phyloP scores from a whole-genome alignment of 2,888 invertebrate species.

The Catocala fraxini region DNA sequence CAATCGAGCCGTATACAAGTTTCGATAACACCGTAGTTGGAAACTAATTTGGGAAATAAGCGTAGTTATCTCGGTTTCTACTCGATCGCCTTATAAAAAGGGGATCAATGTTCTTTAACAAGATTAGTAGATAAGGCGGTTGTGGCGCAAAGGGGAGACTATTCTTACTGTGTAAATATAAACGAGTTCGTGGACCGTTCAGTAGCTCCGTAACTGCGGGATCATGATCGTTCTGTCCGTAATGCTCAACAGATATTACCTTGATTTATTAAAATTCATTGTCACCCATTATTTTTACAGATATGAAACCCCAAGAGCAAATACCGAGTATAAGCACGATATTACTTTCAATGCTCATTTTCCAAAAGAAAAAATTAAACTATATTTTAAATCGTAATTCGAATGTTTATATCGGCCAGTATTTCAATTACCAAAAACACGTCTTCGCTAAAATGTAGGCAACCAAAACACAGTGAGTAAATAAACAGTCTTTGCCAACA shows the following conservation, averaged over 20 bases:
- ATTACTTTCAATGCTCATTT: too few species aligned
- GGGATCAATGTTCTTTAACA: slow-evolving; percentile 74
- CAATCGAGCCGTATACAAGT: slow-evolving; percentile 85
- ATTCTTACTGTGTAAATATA: slow-evolving; percentile 46
- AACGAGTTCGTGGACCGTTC: slow-evolving; percentile 37
- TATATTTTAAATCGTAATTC: too few species aligned
- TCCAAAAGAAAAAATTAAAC: too few species aligned
- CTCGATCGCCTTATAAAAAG: slow-evolving; percentile 80
- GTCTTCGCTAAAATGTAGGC: slow-evolving; percentile 13
- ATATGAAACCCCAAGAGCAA: not conserved
- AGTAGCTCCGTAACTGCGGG: slow-evolving; percentile 23
- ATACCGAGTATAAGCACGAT: too few species aligned
- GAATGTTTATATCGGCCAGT: too few species aligned
- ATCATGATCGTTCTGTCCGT: slow-evolving; percentile 15
- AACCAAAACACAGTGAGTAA: slow-evolving; percentile 24
- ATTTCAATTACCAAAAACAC: slow-evolving; percentile 1
- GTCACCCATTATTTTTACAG: slow-evolving; percentile 4
- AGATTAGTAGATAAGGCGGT: slow-evolving; percentile 64
- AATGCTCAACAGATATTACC: slow-evolving; percentile 16
- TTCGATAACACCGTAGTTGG: slow-evolving; percentile 85
- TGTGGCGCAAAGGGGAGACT: slow-evolving; percentile 45
- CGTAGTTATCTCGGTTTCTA: slow-evolving; percentile 78
- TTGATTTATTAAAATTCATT: slow-evolving; percentile 22
- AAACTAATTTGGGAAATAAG: slow-evolving; percentile 85
- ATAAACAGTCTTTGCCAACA: slow-evolving; percentile 42